Evolutionary conservation across 2,888 invertebrate genomes (phyloP), one percentile per base, ranked within the genome.

Genomic region (Microctonus hyperodae): DNA sequence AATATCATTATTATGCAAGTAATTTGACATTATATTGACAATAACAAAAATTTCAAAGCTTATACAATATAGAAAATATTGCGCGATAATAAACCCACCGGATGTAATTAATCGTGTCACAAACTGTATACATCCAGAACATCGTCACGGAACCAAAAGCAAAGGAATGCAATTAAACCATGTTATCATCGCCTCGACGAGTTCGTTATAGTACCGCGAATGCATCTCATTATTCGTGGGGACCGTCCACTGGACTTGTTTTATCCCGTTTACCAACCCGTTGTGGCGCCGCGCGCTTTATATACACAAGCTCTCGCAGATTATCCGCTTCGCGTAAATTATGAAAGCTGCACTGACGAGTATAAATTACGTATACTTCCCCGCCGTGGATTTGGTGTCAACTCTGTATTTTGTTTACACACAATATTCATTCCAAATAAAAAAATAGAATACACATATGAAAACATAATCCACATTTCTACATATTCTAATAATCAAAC

Each of bases 91-190:
- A 44, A 44, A 44, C 44, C 6, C 16, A 67, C 67, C 72, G 72
- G 69, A 75, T 74, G 73, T 75, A 74, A 76, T 78, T 76, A 78
- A 77, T 72, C 67, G 70, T 74, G 74, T 74, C 57, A 65, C 65
- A 57, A 64, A 55, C 63, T 51, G 68, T 67, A 65, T 67, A 64
- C 57, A 62, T 68, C 25, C 61, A 53, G 68, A 53, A 59, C 59
- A 61, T 51, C 66, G 63, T 37, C 64, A 68, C 64, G 40, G 48
- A 55, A 50, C 51, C 25, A 67, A 70, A 73, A 70, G 70, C 64
- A 70, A 70, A 69, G 73, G 71, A 73, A 75, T 72, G 71, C 77
- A 77, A 78, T 78, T 77, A 78, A 75, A 73, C 61, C 69, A 67
- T 71, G 72, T 69, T 71, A 72, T 72, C 73, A 68, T 72, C 72